Base-by-base conservation (phyloP, 2,113 vertebrate genomes). In the Pelobates fuscus region DNA sequence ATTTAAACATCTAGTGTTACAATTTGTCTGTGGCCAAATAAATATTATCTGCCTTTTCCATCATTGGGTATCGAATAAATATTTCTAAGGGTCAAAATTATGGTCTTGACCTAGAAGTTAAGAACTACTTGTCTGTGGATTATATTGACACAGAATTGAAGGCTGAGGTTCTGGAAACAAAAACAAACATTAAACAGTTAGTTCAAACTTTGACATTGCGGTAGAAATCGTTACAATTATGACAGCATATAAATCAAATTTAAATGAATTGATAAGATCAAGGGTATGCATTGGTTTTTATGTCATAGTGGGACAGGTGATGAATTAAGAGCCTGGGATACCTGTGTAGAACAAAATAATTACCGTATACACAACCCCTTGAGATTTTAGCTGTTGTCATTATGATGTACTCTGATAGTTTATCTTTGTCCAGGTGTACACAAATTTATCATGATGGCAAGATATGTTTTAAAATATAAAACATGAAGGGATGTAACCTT, bases 241-340 rank as follows among this genome's bases (percentile, higher is more conserved):
- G 71, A 59, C 62, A 75, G 63, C 32, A 58, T 49, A 72, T 74
- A 75, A 67, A 75, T 75, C 71, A 75, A 44, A 66, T 75, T 49
- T 75, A 67, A 67, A 75, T 66, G 62, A 75, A 75, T 66, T 67
- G 52, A 74, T 57, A 55, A 65, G 63, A 75, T 44, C 71, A 75
- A 58, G 71, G 62, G 44, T 75, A 49, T 67, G 71, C 71, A 58
- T 66, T 75, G 71, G 43, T 66, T 73, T 73, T 73, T 67, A 59
- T 75, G 71, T 67, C 62, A 66, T 58, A 59, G 43, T 26, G 52
- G 52, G 57, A 57, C 37, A 67, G 54, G 49, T 66, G 54, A 75
- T 75, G 27, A 67, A 67, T 75, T 75, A 59, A 75, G 52, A 75
- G 52, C 23, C 71, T 30, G 32, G 52, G 52, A 59, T 67, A 75